Evolutionary conservation across 2,113 vertebrate species (phyloP).

Genomic region (Talpa occidentalis): DNA sequence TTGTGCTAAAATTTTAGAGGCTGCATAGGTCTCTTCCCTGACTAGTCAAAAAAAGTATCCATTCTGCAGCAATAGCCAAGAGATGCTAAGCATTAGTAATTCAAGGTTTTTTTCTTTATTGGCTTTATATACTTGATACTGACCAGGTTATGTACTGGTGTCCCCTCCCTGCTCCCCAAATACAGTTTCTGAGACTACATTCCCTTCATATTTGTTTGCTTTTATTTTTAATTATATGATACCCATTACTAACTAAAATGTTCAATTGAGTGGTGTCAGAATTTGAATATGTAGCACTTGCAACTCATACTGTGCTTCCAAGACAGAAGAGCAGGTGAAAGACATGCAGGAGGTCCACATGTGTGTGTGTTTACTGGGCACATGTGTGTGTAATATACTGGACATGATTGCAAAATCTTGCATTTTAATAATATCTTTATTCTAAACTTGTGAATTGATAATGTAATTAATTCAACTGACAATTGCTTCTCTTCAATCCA

Average conservation of each 20-base stretch:
- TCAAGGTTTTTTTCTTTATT: background rate
- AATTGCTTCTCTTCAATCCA: slow-evolving; percentile 60
- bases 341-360: background rate
- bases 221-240: slow-evolving; percentile 18
- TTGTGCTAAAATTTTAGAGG: background rate
- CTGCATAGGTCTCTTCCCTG: background rate
- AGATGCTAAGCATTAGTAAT: background rate
- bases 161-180: background rate
- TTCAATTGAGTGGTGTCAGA: background rate
- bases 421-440: slow-evolving; percentile 65
- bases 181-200: background rate
- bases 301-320: background rate
- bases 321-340: background rate
- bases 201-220: background rate
- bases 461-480: slow-evolving; percentile 71
- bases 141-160: background rate
- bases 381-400: background rate
- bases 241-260: background rate
- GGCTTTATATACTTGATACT: background rate
- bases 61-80: background rate
- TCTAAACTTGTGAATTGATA: slow-evolving; percentile 78
- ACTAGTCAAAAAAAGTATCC: background rate
- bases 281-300: background rate
- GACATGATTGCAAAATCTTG: slow-evolving; percentile 32
- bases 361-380: background rate